Evolutionary conservation across 1,140 invertebrate genomes (phyloP).

Genomic region (Eumeta japonica): DNA sequence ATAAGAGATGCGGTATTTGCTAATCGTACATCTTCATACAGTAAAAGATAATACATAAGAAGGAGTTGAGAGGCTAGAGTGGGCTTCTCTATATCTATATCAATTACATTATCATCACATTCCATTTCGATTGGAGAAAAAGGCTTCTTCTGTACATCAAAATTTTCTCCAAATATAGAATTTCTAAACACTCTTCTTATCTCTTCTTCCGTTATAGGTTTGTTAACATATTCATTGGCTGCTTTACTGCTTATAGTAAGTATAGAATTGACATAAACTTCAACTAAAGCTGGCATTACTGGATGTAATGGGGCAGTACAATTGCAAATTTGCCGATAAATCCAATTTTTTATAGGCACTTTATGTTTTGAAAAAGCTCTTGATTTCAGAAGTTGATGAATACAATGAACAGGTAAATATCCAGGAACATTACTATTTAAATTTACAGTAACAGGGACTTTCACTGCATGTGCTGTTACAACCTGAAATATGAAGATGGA

Average conservation of each 20-base stretch:
- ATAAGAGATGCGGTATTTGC: conserved; percentile 74
- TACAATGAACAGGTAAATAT: conserved; percentile 95
- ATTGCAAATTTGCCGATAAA: conserved; percentile 88
- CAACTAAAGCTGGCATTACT: conserved; percentile 87
- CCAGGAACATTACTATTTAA: conserved; percentile 87
- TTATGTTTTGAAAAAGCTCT: conserved; percentile 95
- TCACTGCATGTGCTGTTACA: conserved; percentile 92
- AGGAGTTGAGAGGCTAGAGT: conserved; percentile 85
- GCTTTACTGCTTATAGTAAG: conserved; percentile 76
- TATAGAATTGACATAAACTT: conserved; percentile 94
- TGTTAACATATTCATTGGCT: conserved; percentile 74
- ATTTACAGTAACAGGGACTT: conserved; percentile 89
- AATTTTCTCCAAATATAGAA: conserved; percentile 71
- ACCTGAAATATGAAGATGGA: conserved; percentile 60
- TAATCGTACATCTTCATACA: conserved; percentile 90
- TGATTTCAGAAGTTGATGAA: conserved; percentile 93
- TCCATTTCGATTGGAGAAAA: conserved; percentile 53
- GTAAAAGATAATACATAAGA: conserved; percentile 86
- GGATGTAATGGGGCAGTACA: conserved; percentile 87
- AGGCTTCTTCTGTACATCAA: conserved; percentile 60
- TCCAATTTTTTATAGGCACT: conserved; percentile 93
- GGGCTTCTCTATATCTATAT: conserved; percentile 63
- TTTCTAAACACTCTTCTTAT: conserved; percentile 82
- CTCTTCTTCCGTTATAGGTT: conserved; percentile 89
- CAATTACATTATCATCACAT: conserved; percentile 50